phyloP scores from a whole-genome alignment of 2,797 vertebrate species.

The Anomalospiza imberbis region DNA sequence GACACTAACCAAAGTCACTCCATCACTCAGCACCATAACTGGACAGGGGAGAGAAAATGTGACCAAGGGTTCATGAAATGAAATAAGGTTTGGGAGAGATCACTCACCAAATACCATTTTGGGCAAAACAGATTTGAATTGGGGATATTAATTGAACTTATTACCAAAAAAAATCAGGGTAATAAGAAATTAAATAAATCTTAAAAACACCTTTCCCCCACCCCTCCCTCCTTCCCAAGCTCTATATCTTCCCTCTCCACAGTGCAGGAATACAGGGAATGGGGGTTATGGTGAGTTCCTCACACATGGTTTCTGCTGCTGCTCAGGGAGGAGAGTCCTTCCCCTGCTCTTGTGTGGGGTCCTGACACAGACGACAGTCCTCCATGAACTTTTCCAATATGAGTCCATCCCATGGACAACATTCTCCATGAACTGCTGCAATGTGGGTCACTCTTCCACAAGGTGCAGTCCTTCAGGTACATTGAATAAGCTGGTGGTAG shows the following conservation, averaged over 20 bases:
- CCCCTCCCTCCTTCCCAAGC: background rate
- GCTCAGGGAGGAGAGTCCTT: background rate
- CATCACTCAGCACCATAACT: background rate
- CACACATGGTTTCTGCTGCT: fast-evolving
- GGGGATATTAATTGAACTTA: background rate
- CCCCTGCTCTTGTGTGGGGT: background rate
- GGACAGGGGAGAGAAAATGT: background rate
- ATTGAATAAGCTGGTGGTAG: background rate
- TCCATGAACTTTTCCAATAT: background rate
- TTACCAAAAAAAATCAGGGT: background rate
- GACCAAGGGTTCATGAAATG: background rate
- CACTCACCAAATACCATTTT: background rate
- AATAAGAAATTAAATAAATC: background rate
- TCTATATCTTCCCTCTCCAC: background rate
- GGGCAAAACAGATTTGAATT: background rate
- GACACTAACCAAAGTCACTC: background rate
- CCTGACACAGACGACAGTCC: background rate
- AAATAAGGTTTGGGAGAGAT: background rate
- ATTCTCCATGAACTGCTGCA: background rate
- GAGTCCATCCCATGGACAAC: background rate
- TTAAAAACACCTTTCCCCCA: background rate
- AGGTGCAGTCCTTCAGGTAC: background rate
- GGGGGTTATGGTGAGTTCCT: background rate
- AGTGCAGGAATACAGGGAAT: background rate
- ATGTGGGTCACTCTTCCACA: background rate